phyloP scores from a whole-genome alignment of 1,140 invertebrate species.

The Gonatopus flavifemur region DNA sequence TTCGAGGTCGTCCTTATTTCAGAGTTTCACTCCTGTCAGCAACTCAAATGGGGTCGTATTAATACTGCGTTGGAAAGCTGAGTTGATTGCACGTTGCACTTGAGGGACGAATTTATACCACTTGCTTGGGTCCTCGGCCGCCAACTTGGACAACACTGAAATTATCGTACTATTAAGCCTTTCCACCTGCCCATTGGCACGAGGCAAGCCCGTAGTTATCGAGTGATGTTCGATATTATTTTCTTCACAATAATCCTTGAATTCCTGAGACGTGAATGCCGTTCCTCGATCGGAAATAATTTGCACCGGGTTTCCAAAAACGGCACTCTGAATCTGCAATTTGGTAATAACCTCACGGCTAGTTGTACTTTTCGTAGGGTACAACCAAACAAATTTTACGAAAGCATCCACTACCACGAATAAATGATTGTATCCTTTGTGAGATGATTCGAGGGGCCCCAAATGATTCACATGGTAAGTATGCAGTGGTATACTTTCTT shows the following conservation, averaged over 20 bases:
- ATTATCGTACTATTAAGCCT: background rate
- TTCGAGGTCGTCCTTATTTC: background rate
- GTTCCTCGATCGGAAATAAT: background rate
- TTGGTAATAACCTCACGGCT: background rate
- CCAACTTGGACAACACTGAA: background rate
- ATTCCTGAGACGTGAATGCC: background rate
- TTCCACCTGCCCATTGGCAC: background rate
- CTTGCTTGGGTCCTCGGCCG: background rate
- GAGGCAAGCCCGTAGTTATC: background rate
- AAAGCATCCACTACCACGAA: constrained; percentile 28
- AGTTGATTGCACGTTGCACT: background rate
- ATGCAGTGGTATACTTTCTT: constrained; percentile 19
- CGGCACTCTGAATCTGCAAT: background rate
- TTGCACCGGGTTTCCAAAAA: background rate
- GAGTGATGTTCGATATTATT: background rate
- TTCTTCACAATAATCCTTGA: background rate
- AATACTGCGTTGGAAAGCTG: background rate
- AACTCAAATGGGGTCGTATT: background rate
- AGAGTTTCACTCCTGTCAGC: background rate
- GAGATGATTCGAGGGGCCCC: constrained; percentile 17
- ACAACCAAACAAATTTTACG: constrained; percentile 26
- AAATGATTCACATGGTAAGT: constrained; percentile 40
- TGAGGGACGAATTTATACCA: background rate
- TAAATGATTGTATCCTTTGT: constrained; percentile 15
- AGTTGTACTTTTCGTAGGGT: constrained; percentile 12